Evolutionary conservation across 2,888 invertebrate species (phyloP).

Genomic region (Hylaea fasciaria): DNA sequence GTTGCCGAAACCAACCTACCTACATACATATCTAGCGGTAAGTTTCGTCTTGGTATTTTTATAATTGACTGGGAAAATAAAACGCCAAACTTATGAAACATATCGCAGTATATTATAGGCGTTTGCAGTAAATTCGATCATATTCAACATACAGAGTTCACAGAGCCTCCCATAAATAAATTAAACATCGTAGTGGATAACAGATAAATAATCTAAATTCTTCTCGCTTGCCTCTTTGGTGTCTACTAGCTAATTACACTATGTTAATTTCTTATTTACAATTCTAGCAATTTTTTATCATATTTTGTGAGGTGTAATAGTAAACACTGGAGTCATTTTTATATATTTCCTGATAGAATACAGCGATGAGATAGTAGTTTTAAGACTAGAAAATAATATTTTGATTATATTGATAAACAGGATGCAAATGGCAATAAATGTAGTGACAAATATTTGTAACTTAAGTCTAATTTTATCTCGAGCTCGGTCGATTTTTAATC

Average conservation of each 20-base stretch:
- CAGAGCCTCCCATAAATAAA: conserved; percentile 68
- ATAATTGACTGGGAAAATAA: conserved; percentile 28
- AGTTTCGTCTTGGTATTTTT: too few relatives aligned
- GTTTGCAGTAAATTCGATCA: conserved; percentile 69
- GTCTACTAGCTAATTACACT: conserved; percentile 80
- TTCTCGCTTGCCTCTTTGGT: conserved; percentile 81
- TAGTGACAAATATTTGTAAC: conserved; percentile 16
- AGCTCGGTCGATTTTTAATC: conserved; percentile 20
- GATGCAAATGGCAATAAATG: conserved; percentile 22
- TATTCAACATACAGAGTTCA: conserved; percentile 53
- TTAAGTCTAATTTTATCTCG: conserved; percentile 14
- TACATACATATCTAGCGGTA: too few relatives aligned
- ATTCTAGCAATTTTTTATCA: conserved; percentile 41
- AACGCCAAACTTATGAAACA: conserved; percentile 58
- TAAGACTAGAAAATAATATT: conserved; percentile 43
- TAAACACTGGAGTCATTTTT: conserved; percentile 32
- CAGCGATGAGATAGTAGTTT: conserved; percentile 21
- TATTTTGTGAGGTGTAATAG: conserved; percentile 44
- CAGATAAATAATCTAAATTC: conserved; percentile 78
- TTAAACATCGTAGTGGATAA: conserved; percentile 80
- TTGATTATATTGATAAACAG: conserved; percentile 27
- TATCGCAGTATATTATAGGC: conserved; percentile 71
- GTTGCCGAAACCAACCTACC: too few relatives aligned
- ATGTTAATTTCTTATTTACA: conserved; percentile 52
- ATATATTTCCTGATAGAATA: conserved; percentile 18